Conservation (phyloP, 1,140 invertebrate genomes). For the Apis cerana region DNA sequence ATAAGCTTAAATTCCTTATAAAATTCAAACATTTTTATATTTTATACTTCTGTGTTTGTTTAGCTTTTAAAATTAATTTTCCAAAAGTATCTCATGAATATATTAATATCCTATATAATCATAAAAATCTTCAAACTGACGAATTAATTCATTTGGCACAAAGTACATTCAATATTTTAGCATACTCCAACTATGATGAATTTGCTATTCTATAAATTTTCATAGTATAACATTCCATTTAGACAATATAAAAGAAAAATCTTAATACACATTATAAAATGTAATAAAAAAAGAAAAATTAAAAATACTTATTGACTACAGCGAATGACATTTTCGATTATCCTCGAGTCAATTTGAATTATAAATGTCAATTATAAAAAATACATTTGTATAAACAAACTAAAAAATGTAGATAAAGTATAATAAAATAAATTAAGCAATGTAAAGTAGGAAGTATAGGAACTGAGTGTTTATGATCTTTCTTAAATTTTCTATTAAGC, state of each 20-base stretch:
- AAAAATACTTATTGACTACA: slow-evolving; percentile 50
- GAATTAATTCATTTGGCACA: slow-evolving; percentile 74
- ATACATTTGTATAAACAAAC: not conserved
- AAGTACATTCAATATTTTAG: slow-evolving; percentile 71
- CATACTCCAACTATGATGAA: slow-evolving; percentile 71
- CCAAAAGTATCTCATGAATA: no score
- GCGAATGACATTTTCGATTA: slow-evolving; percentile 73
- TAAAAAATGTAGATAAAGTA: slow-evolving; percentile 1
- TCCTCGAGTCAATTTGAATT: slow-evolving; percentile 58
- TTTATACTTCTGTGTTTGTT: no score
- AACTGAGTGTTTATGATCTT: slow-evolving; percentile 11
- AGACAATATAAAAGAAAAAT: slow-evolving; percentile 61
- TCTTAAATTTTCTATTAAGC: slow-evolving; percentile 19
- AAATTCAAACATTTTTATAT: no score
- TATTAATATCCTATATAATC: not conserved
- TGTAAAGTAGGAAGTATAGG: slow-evolving; percentile 37
- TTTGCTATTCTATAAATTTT: slow-evolving; percentile 69
- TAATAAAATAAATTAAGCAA: slow-evolving; percentile 30
- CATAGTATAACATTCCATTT: slow-evolving; percentile 63
- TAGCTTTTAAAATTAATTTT: no score
- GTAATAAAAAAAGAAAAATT: slow-evolving; percentile 42
- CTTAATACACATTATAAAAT: slow-evolving; percentile 49
- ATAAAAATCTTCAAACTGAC: slow-evolving; percentile 31
- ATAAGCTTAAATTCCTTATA: no score
- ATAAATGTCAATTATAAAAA: slow-evolving; percentile 10